Evolutionary conservation across 1,140 invertebrate genomes (phyloP).

Genomic region (Pemphigus obesinymphae): DNA sequence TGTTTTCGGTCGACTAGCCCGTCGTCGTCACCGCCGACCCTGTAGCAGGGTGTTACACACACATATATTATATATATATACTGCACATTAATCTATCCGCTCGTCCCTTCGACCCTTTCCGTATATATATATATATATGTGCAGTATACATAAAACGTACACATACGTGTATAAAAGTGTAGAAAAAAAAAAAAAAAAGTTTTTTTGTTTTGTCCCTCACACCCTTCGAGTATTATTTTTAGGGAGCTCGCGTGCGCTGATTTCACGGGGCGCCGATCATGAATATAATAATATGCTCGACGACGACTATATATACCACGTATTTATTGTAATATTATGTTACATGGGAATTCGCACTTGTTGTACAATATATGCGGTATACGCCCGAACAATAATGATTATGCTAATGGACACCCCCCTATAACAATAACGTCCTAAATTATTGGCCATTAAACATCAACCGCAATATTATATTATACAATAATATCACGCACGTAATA

Average conservation of each 20-base stretch:
- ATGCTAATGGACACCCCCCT: constrained; percentile 33
- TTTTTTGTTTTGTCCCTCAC: constrained; percentile 14
- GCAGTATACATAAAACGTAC: not conserved
- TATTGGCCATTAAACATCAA: constrained; percentile 30
- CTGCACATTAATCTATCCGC: not conserved
- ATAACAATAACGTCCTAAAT: constrained; percentile 33
- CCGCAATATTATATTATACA: not conserved
- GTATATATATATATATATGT: not conserved
- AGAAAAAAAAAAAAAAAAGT: not conserved
- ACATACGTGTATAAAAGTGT: not conserved
- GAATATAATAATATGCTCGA: constrained; percentile 12
- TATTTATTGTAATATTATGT: not conserved
- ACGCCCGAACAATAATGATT: constrained; percentile 1
- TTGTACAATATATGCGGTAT: not conserved
- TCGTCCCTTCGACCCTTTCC: not conserved
- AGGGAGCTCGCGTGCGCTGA: constrained; percentile 32
- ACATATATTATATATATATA: not conserved
- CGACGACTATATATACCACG: not conserved
- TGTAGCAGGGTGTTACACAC: not conserved
- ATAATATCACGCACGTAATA: not conserved
- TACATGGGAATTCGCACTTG: constrained; percentile 42
- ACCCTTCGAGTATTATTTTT: constrained; percentile 2
- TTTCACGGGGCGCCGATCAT: constrained; percentile 34
- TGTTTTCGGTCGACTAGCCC: constrained; percentile 5
- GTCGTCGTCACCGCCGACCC: no score